Base-by-base conservation (phyloP, 2,888 invertebrate genomes). In the Drosophila diplacantha region DNA sequence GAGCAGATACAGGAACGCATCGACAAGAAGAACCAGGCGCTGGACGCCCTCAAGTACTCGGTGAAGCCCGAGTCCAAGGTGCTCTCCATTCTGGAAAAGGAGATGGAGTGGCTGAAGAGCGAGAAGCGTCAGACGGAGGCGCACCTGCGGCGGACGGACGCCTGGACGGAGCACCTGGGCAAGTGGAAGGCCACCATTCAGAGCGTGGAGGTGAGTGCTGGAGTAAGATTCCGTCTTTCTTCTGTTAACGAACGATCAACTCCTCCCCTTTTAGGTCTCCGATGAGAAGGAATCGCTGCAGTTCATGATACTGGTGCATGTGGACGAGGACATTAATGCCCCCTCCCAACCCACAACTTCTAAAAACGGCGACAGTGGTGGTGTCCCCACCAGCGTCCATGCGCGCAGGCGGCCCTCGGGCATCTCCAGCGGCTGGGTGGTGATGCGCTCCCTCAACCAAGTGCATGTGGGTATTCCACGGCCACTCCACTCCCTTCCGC, bases 141-240 rank as follows among this genome's bases (percentile, higher is more conserved):
- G 0, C 96, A 97, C 88, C 90, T 96, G 53, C 91, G 93, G 16
- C 90, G 96, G 38, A 96, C 96, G 0, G 95, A 96, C 88, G 92
- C 93, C 49, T 97, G 97, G 97, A 94, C 95, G 0, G 95, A 96
- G 75, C 95, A 96, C 86, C 89, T 96, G 72, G 96, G 96, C 22
- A 91, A 92, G 71, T 97, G 97, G 97, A 91, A 93, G 63, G 96
- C 96, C 7, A 92, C 93, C 39, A 94, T 96, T 24, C 94, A 95
- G 85, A 94, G 93, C 83, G 94, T 94, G 8, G 95, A 95, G 93
- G 94, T 90, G 74, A 37, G 57, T 22, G 5, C 12, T 8, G 5
- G 7, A 8, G n/a, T 0, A 3, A 8, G 14, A 14, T 12, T 2
- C n/a, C 7, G 12, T 12, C 12, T 2, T 7, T 3, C 14, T 3